Conservation (phyloP, 2,888 invertebrate genomes). For the Cephus sareptanus region DNA sequence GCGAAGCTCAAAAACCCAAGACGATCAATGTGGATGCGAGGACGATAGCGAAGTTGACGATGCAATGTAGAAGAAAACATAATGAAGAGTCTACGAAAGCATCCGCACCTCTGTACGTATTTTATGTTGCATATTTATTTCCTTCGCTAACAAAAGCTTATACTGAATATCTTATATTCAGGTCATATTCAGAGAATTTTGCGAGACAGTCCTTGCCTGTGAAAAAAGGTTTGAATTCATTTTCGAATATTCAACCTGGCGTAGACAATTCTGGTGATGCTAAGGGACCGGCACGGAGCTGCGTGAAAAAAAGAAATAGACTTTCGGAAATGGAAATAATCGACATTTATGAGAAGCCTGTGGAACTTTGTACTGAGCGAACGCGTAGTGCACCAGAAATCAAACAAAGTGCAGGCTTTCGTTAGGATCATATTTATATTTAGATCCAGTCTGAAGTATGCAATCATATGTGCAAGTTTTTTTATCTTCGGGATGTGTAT, state of each 20-base stretch:
- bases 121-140: not conserved
- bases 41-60: slow-evolving; percentile 42
- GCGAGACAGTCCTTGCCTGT: slow-evolving; percentile 9
- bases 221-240: slow-evolving; percentile 17
- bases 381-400: slow-evolving; percentile 40
- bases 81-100: slow-evolving; percentile 21
- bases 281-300: slow-evolving; percentile 27
- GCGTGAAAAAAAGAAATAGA: slow-evolving; percentile 23
- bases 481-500: slow-evolving; percentile 26
- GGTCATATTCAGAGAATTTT: slow-evolving; percentile 15
- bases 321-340: not conserved
- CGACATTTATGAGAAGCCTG: slow-evolving; percentile 2
- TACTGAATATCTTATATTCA: not conserved
- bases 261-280: slow-evolving; percentile 28
- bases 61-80: slow-evolving; percentile 26
- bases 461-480: slow-evolving; percentile 21
- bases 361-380: slow-evolving; percentile 14
- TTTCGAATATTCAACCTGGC: slow-evolving; percentile 13
- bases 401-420: slow-evolving; percentile 28
- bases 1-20: slow-evolving; percentile 35
- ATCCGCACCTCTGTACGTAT: slow-evolving; percentile 22
- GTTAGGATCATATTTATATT: slow-evolving; percentile 14
- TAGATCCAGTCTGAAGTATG: slow-evolving; percentile 13
- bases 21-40: slow-evolving; percentile 45
- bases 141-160: not conserved